These are phyloP conservation scores for Lucinisca nassula DNA, from an alignment of 2,888 invertebrate species.

Conservation along the genomic window DNA sequence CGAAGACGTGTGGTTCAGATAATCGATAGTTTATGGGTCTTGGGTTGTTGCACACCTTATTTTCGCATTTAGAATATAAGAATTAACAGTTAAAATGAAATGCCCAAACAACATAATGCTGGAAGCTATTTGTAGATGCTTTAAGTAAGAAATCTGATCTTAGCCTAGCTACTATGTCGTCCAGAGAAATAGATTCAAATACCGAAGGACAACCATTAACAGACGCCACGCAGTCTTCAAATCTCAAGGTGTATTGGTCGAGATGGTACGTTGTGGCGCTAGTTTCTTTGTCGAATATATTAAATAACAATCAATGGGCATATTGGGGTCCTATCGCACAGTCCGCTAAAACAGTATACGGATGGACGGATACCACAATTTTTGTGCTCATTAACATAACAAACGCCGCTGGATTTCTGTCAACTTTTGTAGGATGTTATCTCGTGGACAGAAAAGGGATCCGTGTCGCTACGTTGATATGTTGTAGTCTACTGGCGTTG, in stretches of 20 bases:
- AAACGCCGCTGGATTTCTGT: conserved; percentile 48
- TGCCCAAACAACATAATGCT: no score
- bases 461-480: conserved; percentile 28
- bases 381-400: conserved; percentile 57
- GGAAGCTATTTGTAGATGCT: no score
- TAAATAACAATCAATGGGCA: conserved; percentile 58
- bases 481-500: conserved; percentile 15
- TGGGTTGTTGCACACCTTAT: no score
- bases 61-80: no score
- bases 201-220: neutral
- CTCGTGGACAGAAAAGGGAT: conserved; percentile 55
- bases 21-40: no score
- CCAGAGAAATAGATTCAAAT: no score
- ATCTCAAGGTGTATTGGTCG: neutral
- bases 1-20: no score
- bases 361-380: conserved; percentile 40
- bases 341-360: conserved; percentile 51
- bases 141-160: no score
- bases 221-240: neutral
- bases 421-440: conserved; percentile 29
- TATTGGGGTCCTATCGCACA: conserved; percentile 64
- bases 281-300: conserved; percentile 38
- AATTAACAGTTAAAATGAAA: no score
- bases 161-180: no score
- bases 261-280: conserved; percentile 56